Evolutionary conservation across 2,888 invertebrate genomes (phyloP), one percentile per base, ranked within the genome.

Genomic region (Hirtodrosophila cameraria): DNA sequence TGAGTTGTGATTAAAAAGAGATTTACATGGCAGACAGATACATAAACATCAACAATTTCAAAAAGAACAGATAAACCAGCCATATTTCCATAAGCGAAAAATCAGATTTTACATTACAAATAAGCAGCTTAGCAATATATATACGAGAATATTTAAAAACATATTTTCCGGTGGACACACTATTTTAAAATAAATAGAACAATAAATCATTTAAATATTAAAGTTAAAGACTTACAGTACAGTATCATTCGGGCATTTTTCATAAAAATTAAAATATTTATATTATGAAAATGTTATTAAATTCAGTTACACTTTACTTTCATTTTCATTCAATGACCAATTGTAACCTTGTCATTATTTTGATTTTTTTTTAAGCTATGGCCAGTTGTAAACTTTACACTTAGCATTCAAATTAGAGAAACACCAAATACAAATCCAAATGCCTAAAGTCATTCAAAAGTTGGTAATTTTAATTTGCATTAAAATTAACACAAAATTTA

Each of bases 391-490:
- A 61, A 49, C 52, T 71, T 66, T 41, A 31, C 28, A 38, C 42
- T 53, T 52, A 20, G 41, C 36, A 48, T 13, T 25, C 25, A 45
- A 30, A 42, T 25, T 50, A 12, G 31, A n/a, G 23, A 28, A 9
- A 12, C 2, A 11, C 13, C 11, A 6, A 45, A 28, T 27, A 15
- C 1, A 27, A 20, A 31, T 25, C 15, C 38, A 36, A 65, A 33
- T 49, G 25, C 23, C 49, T 31, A 25, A 52, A 67, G 65, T 55
- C 63, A 77, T 72, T 75, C 68, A 57, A 81, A 81, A 78, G 38
- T 75, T 85, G 65, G 46, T 71, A 71, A 76, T 71, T 74, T 74
- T 64, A 59, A 80, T 80, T 80, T 78, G 54, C 84, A 80, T 84
- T 75, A 43, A 64, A 71, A 78, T 84, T 62, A 65, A 48, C 48